Percentiles rank a stretch among this genome's conserved stretches.
Conservation (phyloP, 2,113 vertebrate species). For the Sakesphorus luctuosus region DNA sequence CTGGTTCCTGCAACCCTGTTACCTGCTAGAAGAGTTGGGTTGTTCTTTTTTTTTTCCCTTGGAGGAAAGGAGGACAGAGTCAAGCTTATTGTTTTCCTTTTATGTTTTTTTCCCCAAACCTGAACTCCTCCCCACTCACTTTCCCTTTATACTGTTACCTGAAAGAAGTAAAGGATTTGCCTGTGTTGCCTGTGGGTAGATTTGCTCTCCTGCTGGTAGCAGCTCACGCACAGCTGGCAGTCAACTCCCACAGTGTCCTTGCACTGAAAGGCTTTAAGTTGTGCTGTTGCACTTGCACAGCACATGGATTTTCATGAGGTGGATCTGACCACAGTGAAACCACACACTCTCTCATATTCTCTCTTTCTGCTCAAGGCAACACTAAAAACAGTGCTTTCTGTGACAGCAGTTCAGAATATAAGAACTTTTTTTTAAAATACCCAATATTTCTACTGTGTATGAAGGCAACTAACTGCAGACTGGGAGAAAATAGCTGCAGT, state of each 20-base stretch:
- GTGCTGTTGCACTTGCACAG: not conserved
- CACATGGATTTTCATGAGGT: not conserved
- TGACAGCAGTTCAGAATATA: not conserved
- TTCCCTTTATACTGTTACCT: not conserved
- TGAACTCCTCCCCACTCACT: not conserved
- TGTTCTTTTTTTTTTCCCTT: not conserved
- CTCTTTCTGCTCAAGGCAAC: not conserved
- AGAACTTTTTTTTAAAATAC: not conserved
- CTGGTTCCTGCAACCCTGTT: not conserved
- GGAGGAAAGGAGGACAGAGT: not conserved
- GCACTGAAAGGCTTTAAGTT: not conserved
- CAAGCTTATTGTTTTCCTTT: not conserved
- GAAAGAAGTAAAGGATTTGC: not conserved
- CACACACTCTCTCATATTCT: fast-evolving
- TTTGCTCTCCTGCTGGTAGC: not conserved
- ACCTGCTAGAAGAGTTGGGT: not conserved
- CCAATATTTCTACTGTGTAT: not conserved
- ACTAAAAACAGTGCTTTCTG: not conserved
- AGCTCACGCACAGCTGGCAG: not conserved
- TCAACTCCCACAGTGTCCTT: not conserved
- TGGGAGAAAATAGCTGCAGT: not conserved
- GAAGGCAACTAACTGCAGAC: not conserved
- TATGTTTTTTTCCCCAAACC: not conserved
- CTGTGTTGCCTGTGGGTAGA: not conserved
- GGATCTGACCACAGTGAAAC: fast-evolving